A percentile compares a stretch with the other conserved stretches of the same genome.
These are phyloP conservation scores for Artemisiospiza belli DNA, from an alignment of 2,113 vertebrate genomes.

Conservation along the genomic window DNA sequence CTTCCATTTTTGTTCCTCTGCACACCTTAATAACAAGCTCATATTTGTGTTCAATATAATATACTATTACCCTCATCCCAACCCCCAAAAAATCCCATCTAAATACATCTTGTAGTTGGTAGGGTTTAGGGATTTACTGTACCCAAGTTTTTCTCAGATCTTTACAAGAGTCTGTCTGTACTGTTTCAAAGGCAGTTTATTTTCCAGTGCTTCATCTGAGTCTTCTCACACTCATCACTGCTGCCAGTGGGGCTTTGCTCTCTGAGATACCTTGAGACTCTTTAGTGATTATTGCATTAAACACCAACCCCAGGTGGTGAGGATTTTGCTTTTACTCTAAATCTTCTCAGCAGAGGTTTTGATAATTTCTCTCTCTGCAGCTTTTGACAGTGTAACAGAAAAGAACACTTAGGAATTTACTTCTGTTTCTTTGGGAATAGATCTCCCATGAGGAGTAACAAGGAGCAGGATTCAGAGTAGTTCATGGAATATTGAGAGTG, in stretches of 20 bases:
- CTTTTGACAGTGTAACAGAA: not conserved
- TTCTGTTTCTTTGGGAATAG: not conserved
- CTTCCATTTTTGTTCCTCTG: not conserved
- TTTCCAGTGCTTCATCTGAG: not conserved
- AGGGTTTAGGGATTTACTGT: not conserved
- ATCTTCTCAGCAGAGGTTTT: not conserved
- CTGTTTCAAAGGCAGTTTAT: not conserved
- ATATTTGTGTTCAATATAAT: not conserved
- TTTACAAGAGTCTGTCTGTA: not conserved
- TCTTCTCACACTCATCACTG: not conserved
- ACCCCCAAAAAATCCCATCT: not conserved
- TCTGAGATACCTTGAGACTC: not conserved
- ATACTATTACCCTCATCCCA: rapidly evolving
- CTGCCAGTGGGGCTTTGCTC: not conserved
- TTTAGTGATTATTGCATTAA: not conserved
- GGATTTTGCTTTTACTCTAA: not conserved
- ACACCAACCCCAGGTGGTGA: not conserved
- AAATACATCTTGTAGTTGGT: not conserved
- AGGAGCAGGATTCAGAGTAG: not conserved
- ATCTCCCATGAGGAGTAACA: not conserved
- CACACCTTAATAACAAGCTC: not conserved
- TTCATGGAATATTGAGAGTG: not conserved
- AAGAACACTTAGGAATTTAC: not conserved
- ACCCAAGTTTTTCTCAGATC: not conserved
- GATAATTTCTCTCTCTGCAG: not conserved